A percentile compares a stretch with the other conserved stretches of the same genome.
Conservation (phyloP, 35 echinoderm and acorn worm genomes). For the Anneissia japonica region DNA sequence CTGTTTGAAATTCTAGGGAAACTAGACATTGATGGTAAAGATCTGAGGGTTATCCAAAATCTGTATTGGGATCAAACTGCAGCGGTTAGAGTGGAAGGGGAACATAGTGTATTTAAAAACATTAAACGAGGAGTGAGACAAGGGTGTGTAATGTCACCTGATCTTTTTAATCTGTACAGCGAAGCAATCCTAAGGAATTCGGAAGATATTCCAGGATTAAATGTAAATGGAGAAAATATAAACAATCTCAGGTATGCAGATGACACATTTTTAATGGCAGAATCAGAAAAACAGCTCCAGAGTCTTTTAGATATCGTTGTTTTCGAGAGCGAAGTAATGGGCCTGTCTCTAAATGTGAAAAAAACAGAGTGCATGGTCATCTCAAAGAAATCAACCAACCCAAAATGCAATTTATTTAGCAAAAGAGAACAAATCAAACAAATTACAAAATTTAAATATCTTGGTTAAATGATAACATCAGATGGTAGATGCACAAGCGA, state of each 20-base stretch:
- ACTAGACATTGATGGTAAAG: not conserved
- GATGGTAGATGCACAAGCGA: not conserved
- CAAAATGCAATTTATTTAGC: not conserved
- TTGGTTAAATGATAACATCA: not conserved
- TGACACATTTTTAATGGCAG: not conserved
- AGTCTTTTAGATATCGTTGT: not conserved
- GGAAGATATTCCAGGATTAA: not conserved
- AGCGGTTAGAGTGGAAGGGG: not conserved
- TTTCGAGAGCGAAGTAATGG: not conserved
- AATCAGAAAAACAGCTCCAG: not conserved
- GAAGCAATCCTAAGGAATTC: not conserved
- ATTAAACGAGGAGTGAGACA: not conserved
- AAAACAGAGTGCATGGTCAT: not conserved
- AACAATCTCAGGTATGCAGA: not conserved
- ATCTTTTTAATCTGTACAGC: slow-evolving; percentile 5
- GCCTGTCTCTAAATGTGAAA: no score
- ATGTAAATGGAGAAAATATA: not conserved
- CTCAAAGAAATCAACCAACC: not conserved
- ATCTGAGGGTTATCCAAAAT: not conserved
- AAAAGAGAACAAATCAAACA: not conserved
- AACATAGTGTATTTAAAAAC: not conserved
- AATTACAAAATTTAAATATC: not conserved
- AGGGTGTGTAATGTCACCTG: slow-evolving; percentile 10
- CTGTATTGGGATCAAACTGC: not conserved
- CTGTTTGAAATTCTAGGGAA: not conserved